Evolutionary conservation across 1,140 invertebrate genomes (phyloP), one percentile per base, ranked within the genome.

Genomic region (Scaptomyza graminum): DNA sequence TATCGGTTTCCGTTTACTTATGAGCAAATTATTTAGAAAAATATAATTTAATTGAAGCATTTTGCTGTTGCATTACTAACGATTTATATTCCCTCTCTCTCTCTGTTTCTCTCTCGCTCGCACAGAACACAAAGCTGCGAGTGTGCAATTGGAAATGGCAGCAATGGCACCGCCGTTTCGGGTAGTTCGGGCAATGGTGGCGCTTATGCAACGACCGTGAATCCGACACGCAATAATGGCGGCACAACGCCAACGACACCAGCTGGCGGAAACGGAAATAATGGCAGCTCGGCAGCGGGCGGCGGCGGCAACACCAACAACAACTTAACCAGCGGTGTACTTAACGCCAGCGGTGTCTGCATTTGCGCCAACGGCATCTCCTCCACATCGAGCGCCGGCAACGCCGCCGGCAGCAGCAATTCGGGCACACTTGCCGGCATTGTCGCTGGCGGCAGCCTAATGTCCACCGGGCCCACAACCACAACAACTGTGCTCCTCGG

Each of bases 111-210:
- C 3, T 15, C 7, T 31, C 5, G 5, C n/a, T 22, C 0, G 39
- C 16, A 28, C 66, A 91, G 90, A 44, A 79, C 90, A 12, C 90
- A 91, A 73, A 90, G 78, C 50, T 91, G 90, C 76, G 90, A 94
- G 93, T 91, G 92, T 92, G 18, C 94, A 92, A 68, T 90, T 91
- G 62, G 92, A 92, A 66, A 73, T 81, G 73, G 94, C 92, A 60
- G 94, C 94, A 46, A 93, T 91, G 57, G 92, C 92, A 76, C 93
- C 93, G 84, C 93, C 93, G 84, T 76, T 41, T n/a, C n/a, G 79
- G 66, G 81, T 43, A 67, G 74, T 37, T 47, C 49, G 41, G 73
- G 61, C 37, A 72, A 47, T 70, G 90, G 85, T 16, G 67, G 75
- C 49, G 82, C 90, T 49, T 90, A 90, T 47, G 89, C 90, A 54